Conservation (phyloP, 35 echinoderm and acorn worm genomes). For the Diadema setosum region DNA sequence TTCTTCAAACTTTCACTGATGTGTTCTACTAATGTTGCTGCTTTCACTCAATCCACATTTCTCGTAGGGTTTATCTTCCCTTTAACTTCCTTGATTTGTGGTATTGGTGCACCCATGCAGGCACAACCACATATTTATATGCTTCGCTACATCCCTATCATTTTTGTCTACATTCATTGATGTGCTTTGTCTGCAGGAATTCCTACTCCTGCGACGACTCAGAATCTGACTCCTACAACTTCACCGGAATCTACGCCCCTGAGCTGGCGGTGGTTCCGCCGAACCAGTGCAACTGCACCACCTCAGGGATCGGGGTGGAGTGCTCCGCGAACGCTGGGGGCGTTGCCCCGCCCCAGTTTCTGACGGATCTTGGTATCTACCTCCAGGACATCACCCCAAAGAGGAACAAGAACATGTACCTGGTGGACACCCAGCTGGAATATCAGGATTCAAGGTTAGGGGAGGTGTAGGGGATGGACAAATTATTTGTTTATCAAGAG, state of each 20-base stretch:
- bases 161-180: background rate
- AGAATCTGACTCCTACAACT: background rate
- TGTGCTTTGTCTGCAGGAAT: background rate
- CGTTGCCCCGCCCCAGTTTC: conserved; percentile 21
- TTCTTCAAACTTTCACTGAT: too few relatives aligned
- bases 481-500: too few relatives aligned
- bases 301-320: background rate
- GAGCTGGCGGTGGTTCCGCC: background rate
- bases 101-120: too few relatives aligned
- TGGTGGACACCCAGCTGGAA: conserved; percentile 23
- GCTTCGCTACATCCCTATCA: too few relatives aligned
- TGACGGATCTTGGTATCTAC: conserved; percentile 38
- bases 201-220: conserved; percentile 25
- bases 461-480: background rate
- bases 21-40: too few relatives aligned
- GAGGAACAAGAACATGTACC: conserved; percentile 45
- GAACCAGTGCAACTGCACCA: conserved; percentile 19
- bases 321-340: conserved; percentile 49
- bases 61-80: too few relatives aligned
- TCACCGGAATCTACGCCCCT: background rate
- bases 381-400: conserved; percentile 76
- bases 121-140: too few relatives aligned
- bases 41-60: too few relatives aligned
- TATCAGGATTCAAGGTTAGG: conserved; percentile 34
- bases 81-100: too few relatives aligned